Evolutionary conservation across 2,888 invertebrate genomes (phyloP).

Genomic region (Plemyria rubiginata): DNA sequence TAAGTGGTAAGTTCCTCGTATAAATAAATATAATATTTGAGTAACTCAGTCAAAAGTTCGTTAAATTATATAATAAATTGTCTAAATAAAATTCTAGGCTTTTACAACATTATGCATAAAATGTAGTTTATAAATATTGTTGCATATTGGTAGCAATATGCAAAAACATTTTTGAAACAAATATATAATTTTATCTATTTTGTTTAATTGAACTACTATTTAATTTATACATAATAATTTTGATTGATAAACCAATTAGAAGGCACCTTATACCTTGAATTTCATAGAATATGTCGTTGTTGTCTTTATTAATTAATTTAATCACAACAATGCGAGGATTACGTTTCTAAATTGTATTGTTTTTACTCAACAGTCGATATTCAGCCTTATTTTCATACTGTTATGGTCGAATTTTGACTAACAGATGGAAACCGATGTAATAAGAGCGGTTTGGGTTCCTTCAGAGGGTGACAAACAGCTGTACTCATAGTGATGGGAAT

Average conservation of each 20-base stretch:
- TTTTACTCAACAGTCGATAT: constrained; percentile 23
- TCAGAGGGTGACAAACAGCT: constrained; percentile 55
- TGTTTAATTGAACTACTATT: no score
- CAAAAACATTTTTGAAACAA: no score
- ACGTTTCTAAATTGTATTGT: constrained; percentile 48
- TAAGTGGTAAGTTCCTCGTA: no score
- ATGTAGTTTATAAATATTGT: no score
- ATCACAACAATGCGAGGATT: constrained; percentile 49
- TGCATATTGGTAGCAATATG: no score
- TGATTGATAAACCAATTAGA: constrained; percentile 3
- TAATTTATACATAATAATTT: not conserved
- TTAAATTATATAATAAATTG: no score
- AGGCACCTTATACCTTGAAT: constrained; percentile 3
- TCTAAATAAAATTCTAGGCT: no score
- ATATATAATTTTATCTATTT: no score
- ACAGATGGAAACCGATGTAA: constrained; percentile 48
- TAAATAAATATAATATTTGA: no score
- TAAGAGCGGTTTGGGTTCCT: constrained; percentile 46
- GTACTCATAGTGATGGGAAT: constrained; percentile 37
- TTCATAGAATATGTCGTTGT: constrained; percentile 34
- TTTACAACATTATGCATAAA: no score
- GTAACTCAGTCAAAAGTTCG: no score
- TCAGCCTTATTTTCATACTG: constrained; percentile 23
- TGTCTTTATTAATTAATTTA: constrained; percentile 56
- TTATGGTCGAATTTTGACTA: constrained; percentile 41